Evolutionary conservation across 1,140 invertebrate genomes (phyloP).

Genomic region (Battus philenor): DNA sequence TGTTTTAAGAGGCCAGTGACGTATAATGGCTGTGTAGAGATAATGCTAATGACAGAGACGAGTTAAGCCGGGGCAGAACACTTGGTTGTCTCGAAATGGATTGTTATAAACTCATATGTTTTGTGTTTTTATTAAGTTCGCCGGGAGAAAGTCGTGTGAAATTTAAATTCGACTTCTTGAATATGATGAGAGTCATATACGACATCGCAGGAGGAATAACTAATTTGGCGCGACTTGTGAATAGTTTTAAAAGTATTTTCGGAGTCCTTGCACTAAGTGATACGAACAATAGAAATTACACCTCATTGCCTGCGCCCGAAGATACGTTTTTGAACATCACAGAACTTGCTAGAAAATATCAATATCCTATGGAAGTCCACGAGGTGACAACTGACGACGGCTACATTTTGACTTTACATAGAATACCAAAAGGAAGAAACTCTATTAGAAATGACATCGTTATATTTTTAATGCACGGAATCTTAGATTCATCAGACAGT

Average conservation of each 20-base stretch:
- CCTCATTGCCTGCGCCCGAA: constrained; percentile 12
- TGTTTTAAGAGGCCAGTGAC: no score
- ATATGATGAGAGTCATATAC: background rate
- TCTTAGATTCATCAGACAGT: constrained; percentile 78
- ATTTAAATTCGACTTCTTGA: background rate
- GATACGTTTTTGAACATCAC: constrained; percentile 42
- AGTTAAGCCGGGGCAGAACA: background rate
- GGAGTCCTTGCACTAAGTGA: constrained; percentile 2
- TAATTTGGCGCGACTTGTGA: background rate
- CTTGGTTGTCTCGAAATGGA: background rate
- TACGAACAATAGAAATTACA: constrained; percentile 2
- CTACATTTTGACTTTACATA: constrained; percentile 77
- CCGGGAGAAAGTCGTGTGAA: no score
- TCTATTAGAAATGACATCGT: constrained; percentile 36
- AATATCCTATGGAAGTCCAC: constrained; percentile 77
- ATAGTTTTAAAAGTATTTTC: constrained; percentile 11
- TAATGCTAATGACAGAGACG: no score
- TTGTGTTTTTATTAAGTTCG: background rate
- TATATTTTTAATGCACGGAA: constrained; percentile 81
- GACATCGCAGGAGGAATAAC: constrained; percentile 2
- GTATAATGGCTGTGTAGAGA: no score
- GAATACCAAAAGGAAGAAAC: constrained; percentile 62
- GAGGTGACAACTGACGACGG: constrained; percentile 76
- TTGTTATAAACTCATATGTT: background rate
- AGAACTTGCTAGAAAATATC: constrained; percentile 67